Percentiles rank a stretch among this genome's conserved stretches.
Evolutionary conservation across 2,888 invertebrate species (phyloP).

Genomic region (Yponomeuta cagnagella): DNA sequence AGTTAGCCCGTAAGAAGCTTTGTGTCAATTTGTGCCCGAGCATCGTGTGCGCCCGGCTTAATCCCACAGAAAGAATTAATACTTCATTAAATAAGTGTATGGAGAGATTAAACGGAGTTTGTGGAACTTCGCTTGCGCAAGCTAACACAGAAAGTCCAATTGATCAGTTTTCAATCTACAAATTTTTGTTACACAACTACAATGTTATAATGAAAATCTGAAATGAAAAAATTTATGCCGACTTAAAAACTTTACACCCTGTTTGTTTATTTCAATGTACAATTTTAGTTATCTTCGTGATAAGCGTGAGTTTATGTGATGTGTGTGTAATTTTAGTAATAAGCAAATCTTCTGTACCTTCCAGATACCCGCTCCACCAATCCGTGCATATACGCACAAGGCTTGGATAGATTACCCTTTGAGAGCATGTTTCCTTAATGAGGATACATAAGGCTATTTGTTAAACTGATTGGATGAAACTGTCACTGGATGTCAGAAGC

Average conservation of each 20-base stretch:
- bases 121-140: neutral
- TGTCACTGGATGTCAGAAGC: neutral
- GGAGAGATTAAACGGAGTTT: neutral
- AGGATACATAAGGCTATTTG: neutral
- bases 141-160: neutral
- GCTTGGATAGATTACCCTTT: neutral
- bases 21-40: conserved; percentile 31
- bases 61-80: conserved; percentile 9
- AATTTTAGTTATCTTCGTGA: no score
- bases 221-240: no score
- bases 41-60: conserved; percentile 26
- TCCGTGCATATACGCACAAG: neutral
- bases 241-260: no score
- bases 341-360: neutral
- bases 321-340: no score
- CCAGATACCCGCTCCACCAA: neutral
- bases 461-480: neutral
- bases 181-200: no score
- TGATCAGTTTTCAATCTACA: no score
- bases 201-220: no score
- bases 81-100: conserved; percentile 10
- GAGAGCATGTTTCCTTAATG: neutral
- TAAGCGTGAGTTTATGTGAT: no score
- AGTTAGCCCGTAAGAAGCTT: conserved; percentile 40
- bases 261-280: no score